These are phyloP conservation scores for Nicator chloris DNA, from an alignment of 2,113 vertebrate species.

Conservation along the genomic window DNA sequence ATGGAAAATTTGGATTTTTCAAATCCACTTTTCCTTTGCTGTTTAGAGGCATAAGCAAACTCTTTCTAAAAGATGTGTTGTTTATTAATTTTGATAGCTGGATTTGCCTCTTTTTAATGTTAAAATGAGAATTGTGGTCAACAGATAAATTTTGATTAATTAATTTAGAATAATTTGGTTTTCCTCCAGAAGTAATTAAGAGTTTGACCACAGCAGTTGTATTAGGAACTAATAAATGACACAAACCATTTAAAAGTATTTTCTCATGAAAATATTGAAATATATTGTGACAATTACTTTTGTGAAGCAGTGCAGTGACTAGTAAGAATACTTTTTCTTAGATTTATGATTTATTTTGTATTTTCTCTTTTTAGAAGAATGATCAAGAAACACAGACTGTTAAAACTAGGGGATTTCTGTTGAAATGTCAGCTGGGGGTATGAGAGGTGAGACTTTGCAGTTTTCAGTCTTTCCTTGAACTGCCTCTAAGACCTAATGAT, in stretches of 20 bases:
- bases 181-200: not conserved
- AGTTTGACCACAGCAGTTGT: not conserved
- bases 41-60: not conserved
- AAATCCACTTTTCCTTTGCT: not conserved
- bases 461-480: not conserved
- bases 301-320: not conserved
- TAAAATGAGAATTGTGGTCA: not conserved
- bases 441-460: not conserved
- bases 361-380: not conserved
- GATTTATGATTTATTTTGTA: not conserved
- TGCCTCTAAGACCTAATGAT: not conserved
- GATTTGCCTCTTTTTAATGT: accelerated
- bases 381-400: not conserved
- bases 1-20: not conserved
- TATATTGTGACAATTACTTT: not conserved
- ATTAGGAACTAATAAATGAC: not conserved
- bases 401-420: not conserved
- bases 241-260: not conserved
- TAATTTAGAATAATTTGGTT: not conserved
- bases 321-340: not conserved
- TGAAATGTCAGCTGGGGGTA: accelerated
- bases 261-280: not conserved
- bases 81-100: not conserved
- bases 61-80: not conserved
- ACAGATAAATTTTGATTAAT: not conserved